Base-by-base conservation (phyloP, 92 coral and sea anemone species). In the Pocillopora grandis region DNA sequence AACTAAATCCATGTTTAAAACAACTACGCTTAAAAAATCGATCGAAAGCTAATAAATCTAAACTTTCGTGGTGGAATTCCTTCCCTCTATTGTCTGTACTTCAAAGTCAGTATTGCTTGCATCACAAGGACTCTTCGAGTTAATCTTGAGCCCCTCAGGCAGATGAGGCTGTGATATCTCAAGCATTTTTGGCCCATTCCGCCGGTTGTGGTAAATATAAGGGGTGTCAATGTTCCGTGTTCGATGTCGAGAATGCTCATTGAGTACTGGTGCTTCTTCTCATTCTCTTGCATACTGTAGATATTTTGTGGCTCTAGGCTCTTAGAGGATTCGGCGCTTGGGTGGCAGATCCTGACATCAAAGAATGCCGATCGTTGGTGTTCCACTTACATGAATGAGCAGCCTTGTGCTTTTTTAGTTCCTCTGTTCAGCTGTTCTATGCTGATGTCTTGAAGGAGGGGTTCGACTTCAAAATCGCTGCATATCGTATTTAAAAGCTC, bases 271-370 rank as follows among this genome's bases (percentile, higher is more conserved):
- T 82, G 86, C 76, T 87, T 87, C 87, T 87, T 87, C 76, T 87
- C 87, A 62, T 87, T 87, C 49, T 87, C 87, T 19, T 87, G 90
- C 74, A 72, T 72, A 12, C 83, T 69, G 87, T 87, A 87, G 76
- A 87, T 81, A 67, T 87, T 87, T 37, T 80, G 90, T 42, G 72
- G 61, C 75, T 84, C 85, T 58, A 79, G 82, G 76, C 84, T 83
- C 77, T 59, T 74, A 56, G 63, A 85, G 48, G 90, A 87, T 33
- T 80, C 72, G 15, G 87, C 87, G 62, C 72, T 84, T 21, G 81
- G 81, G 27, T 71, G 87, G 23, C 87, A 84, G 65, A 84, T 71
- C 81, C 74, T 69, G 61, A 84, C 76, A 23, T 66, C 71, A 66
- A 66, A 66, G 71, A 88, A 88, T 62, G 88, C 88, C 42, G 90